Evolutionary conservation across 2,113 vertebrate species (phyloP).

Genomic region (Megaptera novaeangliae): DNA sequence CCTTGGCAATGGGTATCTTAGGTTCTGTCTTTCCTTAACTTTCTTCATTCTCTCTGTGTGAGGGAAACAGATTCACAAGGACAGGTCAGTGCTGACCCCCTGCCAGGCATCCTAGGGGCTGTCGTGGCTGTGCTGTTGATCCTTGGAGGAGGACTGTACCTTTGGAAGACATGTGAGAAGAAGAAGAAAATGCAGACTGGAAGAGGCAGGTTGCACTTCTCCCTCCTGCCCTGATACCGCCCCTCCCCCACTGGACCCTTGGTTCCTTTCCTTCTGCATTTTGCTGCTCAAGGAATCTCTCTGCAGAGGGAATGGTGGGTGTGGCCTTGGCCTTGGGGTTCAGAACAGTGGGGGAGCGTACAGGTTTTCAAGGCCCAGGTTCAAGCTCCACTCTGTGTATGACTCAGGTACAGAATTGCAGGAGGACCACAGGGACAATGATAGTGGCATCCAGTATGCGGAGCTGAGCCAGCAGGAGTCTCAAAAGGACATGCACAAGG

Average conservation of each 20-base stretch:
- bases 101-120: not conserved
- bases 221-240: not conserved
- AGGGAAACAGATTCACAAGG: not conserved
- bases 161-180: not conserved
- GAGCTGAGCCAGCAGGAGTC: not conserved
- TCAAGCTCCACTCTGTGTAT: not conserved
- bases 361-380: not conserved
- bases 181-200: not conserved
- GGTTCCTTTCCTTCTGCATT: not conserved
- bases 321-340: not conserved
- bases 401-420: not conserved
- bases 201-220: not conserved
- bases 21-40: not conserved
- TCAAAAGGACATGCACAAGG: not conserved
- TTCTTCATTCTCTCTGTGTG: not conserved
- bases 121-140: not conserved
- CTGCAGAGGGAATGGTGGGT: not conserved
- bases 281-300: not conserved
- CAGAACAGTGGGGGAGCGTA: not conserved
- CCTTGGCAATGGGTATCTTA: not conserved
- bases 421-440: not conserved
- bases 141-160: not conserved
- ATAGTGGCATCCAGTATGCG: not conserved
- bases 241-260: not conserved
- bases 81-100: accelerated